Percentiles rank a stretch among this genome's conserved stretches.
These are phyloP conservation scores for Caenorhabditis sp. DNA, from an alignment of 2,888 invertebrate genomes.

Conservation along the genomic window DNA sequence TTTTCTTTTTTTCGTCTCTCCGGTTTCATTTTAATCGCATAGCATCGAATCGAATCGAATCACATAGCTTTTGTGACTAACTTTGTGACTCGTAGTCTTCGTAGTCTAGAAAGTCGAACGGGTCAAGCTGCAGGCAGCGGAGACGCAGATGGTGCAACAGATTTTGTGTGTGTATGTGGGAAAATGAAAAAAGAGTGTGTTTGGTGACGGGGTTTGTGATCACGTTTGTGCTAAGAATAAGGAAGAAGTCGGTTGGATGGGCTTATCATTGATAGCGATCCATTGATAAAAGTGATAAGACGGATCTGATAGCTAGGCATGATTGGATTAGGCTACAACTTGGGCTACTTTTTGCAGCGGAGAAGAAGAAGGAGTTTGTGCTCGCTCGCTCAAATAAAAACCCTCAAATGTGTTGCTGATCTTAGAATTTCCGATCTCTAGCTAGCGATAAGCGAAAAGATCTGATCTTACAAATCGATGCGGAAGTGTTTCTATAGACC, in stretches of 20 bases:
- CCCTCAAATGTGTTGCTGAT: too few relatives aligned
- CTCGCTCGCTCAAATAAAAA: too few relatives aligned
- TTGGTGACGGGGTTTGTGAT: conserved; percentile 55
- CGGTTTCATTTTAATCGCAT: background rate
- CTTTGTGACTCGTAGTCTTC: conserved; percentile 43
- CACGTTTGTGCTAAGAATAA: conserved; percentile 23
- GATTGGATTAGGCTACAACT: too few relatives aligned
- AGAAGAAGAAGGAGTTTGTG: too few relatives aligned
- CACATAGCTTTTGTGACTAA: conserved; percentile 30
- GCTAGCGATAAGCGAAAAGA: background rate
- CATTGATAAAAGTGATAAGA: conserved; percentile 24
- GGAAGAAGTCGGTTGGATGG: background rate
- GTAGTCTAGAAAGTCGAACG: conserved; percentile 15
- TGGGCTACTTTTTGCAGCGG: too few relatives aligned
- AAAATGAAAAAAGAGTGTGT: conserved; percentile 36
- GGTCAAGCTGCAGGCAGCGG: background rate
- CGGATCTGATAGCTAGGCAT: background rate
- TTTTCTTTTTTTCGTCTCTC: conserved; percentile 3
- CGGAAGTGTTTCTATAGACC: background rate
- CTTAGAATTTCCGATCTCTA: too few relatives aligned
- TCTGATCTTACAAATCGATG: background rate
- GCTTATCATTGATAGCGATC: background rate
- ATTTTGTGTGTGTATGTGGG: conserved; percentile 27
- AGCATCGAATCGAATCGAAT: too few relatives aligned
- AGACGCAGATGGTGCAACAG: conserved; percentile 41